phyloP scores from a whole-genome alignment of 1,140 invertebrate genomes.

The Drosophila kanapiae region DNA sequence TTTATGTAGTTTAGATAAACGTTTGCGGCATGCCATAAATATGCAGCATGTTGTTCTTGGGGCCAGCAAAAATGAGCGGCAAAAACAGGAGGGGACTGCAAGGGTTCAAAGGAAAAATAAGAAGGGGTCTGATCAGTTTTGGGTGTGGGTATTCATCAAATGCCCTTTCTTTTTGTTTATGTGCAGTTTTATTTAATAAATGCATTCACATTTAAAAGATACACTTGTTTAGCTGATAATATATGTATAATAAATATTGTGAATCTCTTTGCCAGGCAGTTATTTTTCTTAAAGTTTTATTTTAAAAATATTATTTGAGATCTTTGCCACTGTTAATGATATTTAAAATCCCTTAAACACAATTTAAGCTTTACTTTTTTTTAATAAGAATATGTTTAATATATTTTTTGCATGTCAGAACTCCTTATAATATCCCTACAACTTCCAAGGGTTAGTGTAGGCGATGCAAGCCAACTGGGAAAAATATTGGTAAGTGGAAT shows the following conservation, averaged over 20 bases:
- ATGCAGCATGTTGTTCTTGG: constrained; percentile 52
- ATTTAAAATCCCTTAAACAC: not conserved
- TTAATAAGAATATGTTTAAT: not conserved
- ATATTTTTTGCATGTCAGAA: not conserved
- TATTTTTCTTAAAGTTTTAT: too few species aligned
- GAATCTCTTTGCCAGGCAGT: too few species aligned
- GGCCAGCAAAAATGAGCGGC: constrained; percentile 23
- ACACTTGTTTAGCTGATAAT: not conserved
- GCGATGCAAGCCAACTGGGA: not conserved
- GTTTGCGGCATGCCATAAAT: constrained; percentile 83
- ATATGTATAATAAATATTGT: too few species aligned
- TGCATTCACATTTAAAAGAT: not conserved
- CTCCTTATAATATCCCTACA: not conserved
- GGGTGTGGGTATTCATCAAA: not conserved
- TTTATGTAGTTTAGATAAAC: constrained; percentile 83
- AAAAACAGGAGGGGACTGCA: constrained; percentile 11
- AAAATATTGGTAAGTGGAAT: constrained; percentile 12
- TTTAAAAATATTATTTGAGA: not conserved
- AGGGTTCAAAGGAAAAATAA: constrained; percentile 5
- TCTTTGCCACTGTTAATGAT: not conserved
- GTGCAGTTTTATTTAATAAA: not conserved
- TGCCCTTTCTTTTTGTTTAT: constrained; percentile 1
- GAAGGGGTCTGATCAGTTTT: not conserved
- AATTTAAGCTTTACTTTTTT: not conserved
- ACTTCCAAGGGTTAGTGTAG: not conserved